Evolutionary conservation across 2,888 invertebrate genomes (phyloP).

Genomic region (Apamea anceps): DNA sequence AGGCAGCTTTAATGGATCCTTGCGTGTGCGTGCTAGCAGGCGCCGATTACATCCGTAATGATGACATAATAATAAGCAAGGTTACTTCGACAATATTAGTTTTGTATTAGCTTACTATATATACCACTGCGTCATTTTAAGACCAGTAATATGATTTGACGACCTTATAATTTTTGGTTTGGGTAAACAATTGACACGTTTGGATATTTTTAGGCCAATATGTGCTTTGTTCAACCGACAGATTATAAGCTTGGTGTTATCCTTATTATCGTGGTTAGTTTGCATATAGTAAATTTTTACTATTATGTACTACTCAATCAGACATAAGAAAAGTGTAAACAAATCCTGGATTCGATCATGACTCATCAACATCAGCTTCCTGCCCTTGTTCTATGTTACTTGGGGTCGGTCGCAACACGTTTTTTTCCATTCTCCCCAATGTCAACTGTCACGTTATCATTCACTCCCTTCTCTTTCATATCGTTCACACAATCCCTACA

Average conservation of each 20-base stretch:
- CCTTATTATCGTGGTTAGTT: no score
- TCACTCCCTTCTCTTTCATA: background rate
- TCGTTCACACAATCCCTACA: no score
- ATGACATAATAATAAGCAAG: slow-evolving; percentile 64
- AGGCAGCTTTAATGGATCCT: slow-evolving; percentile 18
- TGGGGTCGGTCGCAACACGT: background rate
- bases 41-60: slow-evolving; percentile 51
- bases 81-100: slow-evolving; percentile 44
- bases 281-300: no score
- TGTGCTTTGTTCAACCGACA: background rate
- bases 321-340: background rate
- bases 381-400: background rate
- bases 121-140: slow-evolving; percentile 36
- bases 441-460: background rate
- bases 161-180: slow-evolving; percentile 9
- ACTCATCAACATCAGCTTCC: background rate
- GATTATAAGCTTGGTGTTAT: background rate
- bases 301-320: background rate
- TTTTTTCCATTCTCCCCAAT: background rate
- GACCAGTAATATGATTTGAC: background rate
- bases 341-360: background rate
- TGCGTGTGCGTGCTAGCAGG: slow-evolving; percentile 40
- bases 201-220: background rate
- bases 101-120: slow-evolving; percentile 38
- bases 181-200: slow-evolving; percentile 26